Conservation (phyloP, 2,888 invertebrate species). For the Cataglyphis rosenhaueri region DNA sequence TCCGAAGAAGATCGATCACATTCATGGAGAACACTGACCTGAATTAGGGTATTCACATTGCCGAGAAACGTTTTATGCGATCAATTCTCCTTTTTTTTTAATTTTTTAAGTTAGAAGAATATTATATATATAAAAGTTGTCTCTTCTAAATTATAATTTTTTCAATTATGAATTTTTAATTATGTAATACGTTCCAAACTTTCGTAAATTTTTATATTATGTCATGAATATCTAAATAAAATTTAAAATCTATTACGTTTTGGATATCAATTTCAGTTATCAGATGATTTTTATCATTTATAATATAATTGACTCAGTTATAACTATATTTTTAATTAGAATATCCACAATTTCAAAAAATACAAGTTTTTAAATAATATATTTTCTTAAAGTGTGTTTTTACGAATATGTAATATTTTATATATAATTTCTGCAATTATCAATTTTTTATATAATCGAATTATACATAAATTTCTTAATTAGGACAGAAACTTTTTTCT, state of each 20-base stretch:
- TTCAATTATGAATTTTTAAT: not conserved
- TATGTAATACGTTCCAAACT: not conserved
- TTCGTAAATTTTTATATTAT: not conserved
- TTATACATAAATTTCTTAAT: not conserved
- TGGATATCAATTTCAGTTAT: not conserved
- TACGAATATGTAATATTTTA: not conserved
- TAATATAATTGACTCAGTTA: not conserved
- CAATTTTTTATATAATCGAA: not conserved
- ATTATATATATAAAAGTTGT: not conserved
- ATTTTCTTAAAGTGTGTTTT: not conserved
- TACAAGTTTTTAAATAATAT: not conserved
- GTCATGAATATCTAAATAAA: not conserved
- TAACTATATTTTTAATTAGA: not conserved
- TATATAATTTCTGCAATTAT: not conserved
- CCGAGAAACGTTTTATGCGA: constrained; percentile 56
- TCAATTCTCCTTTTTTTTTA: constrained; percentile 6
- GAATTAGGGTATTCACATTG: constrained; percentile 58
- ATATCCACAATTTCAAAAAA: not conserved
- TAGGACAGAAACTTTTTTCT: not conserved
- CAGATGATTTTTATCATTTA: no score
- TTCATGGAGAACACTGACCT: constrained; percentile 44
- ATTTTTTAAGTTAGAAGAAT: not conserved
- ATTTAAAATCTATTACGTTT: not conserved
- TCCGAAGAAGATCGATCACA: constrained; percentile 68
- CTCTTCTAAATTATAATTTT: not conserved